Conservation (phyloP, 1,140 invertebrate genomes). For the Helicoverpa zea region DNA sequence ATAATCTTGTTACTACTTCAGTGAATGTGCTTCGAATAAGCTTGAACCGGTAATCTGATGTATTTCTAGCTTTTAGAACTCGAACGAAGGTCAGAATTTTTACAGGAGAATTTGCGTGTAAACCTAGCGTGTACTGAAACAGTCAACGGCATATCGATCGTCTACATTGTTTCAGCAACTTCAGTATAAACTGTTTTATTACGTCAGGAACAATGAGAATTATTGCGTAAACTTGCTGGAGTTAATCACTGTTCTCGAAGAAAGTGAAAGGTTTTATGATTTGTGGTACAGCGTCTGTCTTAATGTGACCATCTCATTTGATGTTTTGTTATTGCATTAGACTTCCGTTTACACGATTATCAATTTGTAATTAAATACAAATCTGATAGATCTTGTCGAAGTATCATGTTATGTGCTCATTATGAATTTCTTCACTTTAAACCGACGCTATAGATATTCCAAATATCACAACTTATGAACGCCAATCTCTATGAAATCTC, state of each 20-base stretch:
- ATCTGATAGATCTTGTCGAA: too few species aligned
- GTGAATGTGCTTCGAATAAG: conserved; percentile 2
- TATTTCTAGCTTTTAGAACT: conserved; percentile 35
- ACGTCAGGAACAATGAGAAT: conserved; percentile 3
- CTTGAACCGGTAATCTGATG: not conserved
- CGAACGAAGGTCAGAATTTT: conserved; percentile 40
- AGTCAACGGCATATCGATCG: conserved; percentile 44
- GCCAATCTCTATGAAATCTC: too few species aligned
- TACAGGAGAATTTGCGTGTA: conserved; percentile 42
- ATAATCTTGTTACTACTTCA: not conserved
- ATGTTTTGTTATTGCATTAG: too few species aligned
- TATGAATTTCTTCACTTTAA: too few species aligned
- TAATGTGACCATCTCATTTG: too few species aligned
- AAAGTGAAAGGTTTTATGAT: conserved; percentile 13
- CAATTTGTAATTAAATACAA: too few species aligned
- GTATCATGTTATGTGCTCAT: too few species aligned
- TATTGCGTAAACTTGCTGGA: conserved; percentile 13
- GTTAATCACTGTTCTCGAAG: not conserved
- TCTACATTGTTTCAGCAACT: conserved; percentile 4
- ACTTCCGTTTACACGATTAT: too few species aligned
- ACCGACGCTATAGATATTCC: too few species aligned
- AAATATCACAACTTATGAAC: too few species aligned
- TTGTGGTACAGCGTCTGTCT: not conserved
- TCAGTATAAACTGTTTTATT: conserved; percentile 13
- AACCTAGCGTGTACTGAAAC: not conserved